Evolutionary conservation across 35 echinoderm and acorn worm genomes (phyloP), one percentile per base, ranked within the genome.

Genomic region (Apostichopus parvimensis): DNA sequence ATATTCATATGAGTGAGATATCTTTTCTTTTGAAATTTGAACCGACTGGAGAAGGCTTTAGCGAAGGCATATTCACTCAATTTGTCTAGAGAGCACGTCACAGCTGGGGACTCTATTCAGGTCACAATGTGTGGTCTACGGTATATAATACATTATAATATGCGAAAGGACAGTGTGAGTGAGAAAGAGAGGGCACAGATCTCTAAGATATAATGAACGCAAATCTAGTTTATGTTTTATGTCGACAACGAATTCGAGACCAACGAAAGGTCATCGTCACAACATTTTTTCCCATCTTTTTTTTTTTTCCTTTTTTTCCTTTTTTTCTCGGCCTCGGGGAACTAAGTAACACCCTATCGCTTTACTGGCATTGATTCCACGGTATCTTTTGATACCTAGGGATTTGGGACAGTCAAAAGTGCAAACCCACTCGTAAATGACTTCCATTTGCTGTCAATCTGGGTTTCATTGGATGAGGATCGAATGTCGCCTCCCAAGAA

Each of bases 371-470:
- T 84, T 58, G 11, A 61, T 9, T 61, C 58, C 58, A 61, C 58
- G 53, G 14, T 84, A 82, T 12, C 53, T 20, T 53, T 55, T 83
- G 56, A 56, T 84, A 84, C 53, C 81, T 5, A 58, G 81, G 81
- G 81, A 84, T 56, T 84, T 84, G 56, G 81, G n/a, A 84, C 9
- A 84, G 28, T 84, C 17, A 84, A 84, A 84, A 84, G 81, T 84
- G n/a, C 81, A 84, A 8, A 20, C 14, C 54, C 56, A 58, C 15
- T 84, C 14, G 54, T 58, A 84, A 84, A 82, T 54, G 79, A 17
- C 52, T 82, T 82, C 52, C 79, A 82, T 56, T 82, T 82, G 55
- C 24, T 54, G 79, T 82, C 79, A 82, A 82, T 82, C 79, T 82
- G 79, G 14, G 52, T 82, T 82, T 82, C 79, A 82, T 82, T 82